A percentile compares a stretch with the other conserved stretches of the same genome.
phyloP scores from a whole-genome alignment of 2,113 vertebrate genomes.

The Thomomys bottae region DNA sequence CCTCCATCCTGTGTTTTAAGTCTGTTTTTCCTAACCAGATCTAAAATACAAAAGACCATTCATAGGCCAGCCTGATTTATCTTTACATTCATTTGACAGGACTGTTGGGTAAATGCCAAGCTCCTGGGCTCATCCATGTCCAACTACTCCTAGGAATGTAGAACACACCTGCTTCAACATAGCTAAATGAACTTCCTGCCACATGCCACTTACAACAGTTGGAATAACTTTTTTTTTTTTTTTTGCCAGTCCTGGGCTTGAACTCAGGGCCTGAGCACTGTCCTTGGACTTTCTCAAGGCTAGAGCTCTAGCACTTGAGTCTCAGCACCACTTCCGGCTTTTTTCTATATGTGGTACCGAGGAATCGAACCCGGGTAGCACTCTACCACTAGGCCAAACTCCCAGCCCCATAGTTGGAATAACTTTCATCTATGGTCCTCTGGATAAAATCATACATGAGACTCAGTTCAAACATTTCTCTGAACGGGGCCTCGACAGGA shows the following conservation, averaged over 20 bases:
- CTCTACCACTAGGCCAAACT: no score
- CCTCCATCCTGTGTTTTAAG: neutral
- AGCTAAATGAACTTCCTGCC: neutral
- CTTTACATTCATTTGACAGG: neutral
- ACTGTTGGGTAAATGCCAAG: neutral
- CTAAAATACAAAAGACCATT: neutral
- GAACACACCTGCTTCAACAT: neutral
- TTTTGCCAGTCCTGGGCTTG: no score
- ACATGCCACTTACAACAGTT: neutral
- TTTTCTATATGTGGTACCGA: no score
- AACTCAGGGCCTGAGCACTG: no score
- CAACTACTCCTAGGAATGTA: neutral
- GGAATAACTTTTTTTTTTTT: neutral
- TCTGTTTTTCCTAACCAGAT: neutral
- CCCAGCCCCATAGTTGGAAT: no score
- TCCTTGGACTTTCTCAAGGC: no score
- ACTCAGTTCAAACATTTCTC: conserved; percentile 32
- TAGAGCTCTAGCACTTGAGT: no score
- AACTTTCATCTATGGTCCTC: neutral
- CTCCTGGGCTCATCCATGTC: neutral
- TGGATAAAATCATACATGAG: conserved; percentile 30
- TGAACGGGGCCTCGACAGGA: no score
- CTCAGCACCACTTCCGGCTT: no score
- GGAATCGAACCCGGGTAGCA: no score
- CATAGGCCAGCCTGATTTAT: neutral